These are phyloP conservation scores for Mirounga angustirostris DNA, from an alignment of 2,113 vertebrate genomes.

Conservation along the genomic window DNA sequence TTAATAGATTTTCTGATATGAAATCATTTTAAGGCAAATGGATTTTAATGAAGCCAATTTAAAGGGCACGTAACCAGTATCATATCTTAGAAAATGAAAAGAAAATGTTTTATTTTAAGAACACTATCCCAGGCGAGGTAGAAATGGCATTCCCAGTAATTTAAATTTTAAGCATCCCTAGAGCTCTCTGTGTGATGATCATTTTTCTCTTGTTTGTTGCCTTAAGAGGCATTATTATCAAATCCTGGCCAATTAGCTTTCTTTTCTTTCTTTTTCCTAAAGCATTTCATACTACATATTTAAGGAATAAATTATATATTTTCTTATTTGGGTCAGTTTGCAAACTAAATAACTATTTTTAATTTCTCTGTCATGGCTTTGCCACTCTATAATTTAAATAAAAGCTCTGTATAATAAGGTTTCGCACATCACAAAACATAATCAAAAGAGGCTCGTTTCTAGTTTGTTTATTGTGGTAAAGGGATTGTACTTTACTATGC, in stretches of 20 bases:
- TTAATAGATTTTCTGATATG: slow-evolving; percentile 58
- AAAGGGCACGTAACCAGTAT: slow-evolving; percentile 13
- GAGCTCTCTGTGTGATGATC: neutral
- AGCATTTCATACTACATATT: neutral
- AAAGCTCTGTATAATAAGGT: slow-evolving; percentile 35
- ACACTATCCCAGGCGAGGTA: neutral
- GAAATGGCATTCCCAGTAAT: neutral
- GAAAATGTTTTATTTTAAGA: slow-evolving; percentile 56
- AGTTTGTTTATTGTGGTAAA: slow-evolving; percentile 47
- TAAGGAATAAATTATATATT: slow-evolving; percentile 29
- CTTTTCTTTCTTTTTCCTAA: slow-evolving; percentile 15
- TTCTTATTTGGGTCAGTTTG: slow-evolving; percentile 63
- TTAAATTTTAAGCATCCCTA: slow-evolving; percentile 12
- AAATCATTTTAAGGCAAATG: slow-evolving; percentile 31
- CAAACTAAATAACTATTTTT: slow-evolving; percentile 66
- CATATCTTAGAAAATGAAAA: slow-evolving; percentile 45
- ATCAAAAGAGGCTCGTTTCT: slow-evolving; percentile 63
- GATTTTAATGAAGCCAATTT: slow-evolving; percentile 69
- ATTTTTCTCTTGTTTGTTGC: slow-evolving; percentile 45
- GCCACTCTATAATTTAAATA: slow-evolving; percentile 25
- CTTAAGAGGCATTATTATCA: slow-evolving; percentile 28
- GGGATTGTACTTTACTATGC: slow-evolving; percentile 33
- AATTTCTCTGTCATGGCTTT: slow-evolving; percentile 56
- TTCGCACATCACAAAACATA: slow-evolving; percentile 48
- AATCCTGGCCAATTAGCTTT: slow-evolving; percentile 48